These are phyloP conservation scores for Candoia aspera DNA, from an alignment of 2,113 vertebrate genomes.

Conservation along the genomic window DNA sequence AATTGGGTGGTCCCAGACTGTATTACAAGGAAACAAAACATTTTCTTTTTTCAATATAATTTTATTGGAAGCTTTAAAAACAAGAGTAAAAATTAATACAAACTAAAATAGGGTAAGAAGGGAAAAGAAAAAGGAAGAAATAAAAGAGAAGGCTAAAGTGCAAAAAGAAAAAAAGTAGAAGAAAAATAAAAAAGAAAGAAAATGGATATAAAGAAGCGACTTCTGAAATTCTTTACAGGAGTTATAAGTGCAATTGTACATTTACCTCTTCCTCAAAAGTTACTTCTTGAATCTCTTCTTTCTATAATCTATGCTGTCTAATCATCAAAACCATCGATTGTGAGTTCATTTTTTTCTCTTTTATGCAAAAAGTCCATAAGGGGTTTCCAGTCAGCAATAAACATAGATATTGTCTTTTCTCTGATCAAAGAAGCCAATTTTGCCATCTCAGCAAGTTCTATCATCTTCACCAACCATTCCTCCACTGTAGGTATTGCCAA, in stretches of 20 bases:
- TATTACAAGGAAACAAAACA: background rate
- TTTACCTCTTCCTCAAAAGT: background rate
- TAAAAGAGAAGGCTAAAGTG: no score
- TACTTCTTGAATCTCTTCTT: background rate
- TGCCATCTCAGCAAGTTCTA: background rate
- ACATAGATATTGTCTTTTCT: background rate
- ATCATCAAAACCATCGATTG: background rate
- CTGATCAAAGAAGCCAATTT: background rate
- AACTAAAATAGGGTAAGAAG: background rate
- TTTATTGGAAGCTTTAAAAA: background rate
- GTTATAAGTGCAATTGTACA: no score
- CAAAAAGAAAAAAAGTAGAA: no score
- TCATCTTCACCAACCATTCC: background rate
- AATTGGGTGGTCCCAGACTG: background rate
- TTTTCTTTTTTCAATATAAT: background rate
- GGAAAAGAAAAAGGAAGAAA: background rate
- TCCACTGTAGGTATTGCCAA: background rate
- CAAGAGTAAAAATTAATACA: background rate
- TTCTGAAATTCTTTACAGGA: no score
- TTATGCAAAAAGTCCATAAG: background rate
- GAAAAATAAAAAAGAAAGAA: no score
- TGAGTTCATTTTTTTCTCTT: background rate
- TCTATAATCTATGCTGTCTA: background rate
- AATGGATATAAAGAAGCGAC: no score
- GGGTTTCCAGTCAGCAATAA: background rate